Evolutionary conservation across 2,113 vertebrate species (phyloP).

Genomic region (Todiramphus chloris): DNA sequence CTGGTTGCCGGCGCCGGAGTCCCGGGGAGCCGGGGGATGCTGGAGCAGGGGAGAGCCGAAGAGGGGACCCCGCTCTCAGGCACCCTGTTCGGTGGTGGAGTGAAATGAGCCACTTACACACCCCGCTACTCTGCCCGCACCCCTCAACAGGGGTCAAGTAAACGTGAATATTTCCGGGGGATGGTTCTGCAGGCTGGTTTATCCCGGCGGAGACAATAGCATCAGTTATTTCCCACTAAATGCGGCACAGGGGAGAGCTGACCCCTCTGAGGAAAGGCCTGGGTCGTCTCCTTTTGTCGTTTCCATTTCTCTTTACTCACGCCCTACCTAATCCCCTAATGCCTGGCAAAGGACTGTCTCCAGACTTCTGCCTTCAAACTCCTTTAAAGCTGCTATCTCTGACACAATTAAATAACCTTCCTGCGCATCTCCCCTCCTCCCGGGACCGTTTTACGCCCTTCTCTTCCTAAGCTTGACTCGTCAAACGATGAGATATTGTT

Average conservation of each 20-base stretch:
- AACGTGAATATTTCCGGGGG: neutral
- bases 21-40: neutral
- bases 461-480: neutral
- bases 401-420: neutral
- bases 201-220: neutral
- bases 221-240: neutral
- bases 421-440: neutral
- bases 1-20: rapidly evolving
- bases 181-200: neutral
- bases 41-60: neutral
- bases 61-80: neutral
- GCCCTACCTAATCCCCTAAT: neutral
- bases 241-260: neutral
- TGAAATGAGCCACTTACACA: neutral
- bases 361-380: neutral
- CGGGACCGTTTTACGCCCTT: neutral
- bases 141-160: neutral
- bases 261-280: neutral
- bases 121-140: neutral
- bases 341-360: neutral
- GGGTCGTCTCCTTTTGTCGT: neutral
- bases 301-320: slow-evolving; percentile 22
- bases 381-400: neutral
- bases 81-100: neutral
- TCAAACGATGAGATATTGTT: neutral